Evolutionary conservation across 2,888 invertebrate genomes (phyloP).

Genomic region (Microctonus aethiopoides): DNA sequence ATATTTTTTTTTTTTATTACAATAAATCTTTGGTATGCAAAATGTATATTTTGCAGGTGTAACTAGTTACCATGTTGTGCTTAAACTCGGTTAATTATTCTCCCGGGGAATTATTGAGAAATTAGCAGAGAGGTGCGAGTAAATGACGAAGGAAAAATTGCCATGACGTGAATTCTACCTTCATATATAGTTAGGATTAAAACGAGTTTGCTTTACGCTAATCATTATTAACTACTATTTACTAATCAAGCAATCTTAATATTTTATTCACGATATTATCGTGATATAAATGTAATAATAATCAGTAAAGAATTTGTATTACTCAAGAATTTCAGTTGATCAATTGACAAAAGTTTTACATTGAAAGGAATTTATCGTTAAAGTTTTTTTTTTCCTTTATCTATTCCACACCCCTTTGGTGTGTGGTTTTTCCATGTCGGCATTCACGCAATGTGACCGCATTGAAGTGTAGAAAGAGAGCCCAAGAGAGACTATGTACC

Average conservation of each 20-base stretch:
- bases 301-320: not conserved
- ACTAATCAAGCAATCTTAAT: not conserved
- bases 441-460: conserved; percentile 14
- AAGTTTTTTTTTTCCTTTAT: not conserved
- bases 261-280: conserved; percentile 5
- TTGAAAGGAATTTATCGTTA: not conserved
- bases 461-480: conserved; percentile 3
- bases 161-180: not conserved
- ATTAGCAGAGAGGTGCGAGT: conserved; percentile 45
- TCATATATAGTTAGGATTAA: not conserved
- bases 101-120: conserved; percentile 45
- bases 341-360: not conserved
- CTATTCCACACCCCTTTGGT: not conserved
- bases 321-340: not conserved
- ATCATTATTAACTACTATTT: conserved; percentile 14
- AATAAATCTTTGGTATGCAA: not conserved
- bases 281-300: conserved; percentile 3
- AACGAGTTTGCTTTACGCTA: conserved; percentile 1
- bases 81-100: conserved; percentile 56
- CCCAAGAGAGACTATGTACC: conserved; percentile 52
- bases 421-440: not conserved
- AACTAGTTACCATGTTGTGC: conserved; percentile 49
- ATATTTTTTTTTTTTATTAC: not conserved
- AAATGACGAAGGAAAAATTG: conserved; percentile 17
- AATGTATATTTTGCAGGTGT: conserved; percentile 42